Conservation (phyloP, 2,113 vertebrate genomes). For the Murina feae region DNA sequence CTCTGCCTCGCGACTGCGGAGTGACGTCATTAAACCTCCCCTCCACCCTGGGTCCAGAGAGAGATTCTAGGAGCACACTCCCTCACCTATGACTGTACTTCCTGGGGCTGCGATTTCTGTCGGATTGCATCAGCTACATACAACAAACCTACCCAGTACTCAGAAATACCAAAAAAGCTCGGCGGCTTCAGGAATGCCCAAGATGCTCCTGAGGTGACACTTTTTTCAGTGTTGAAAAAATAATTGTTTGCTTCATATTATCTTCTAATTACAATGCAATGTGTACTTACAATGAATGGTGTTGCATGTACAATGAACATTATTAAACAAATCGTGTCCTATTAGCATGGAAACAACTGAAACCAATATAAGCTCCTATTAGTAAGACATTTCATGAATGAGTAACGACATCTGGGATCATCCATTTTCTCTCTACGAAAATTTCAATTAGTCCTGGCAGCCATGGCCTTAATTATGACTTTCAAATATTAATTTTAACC, state of each 20-base stretch:
- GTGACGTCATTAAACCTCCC: background rate
- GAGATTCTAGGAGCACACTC: too few relatives aligned
- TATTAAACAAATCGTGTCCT: slow-evolving; percentile 44
- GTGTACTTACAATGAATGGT: background rate
- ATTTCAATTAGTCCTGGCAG: slow-evolving; percentile 52
- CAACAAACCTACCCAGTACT: background rate
- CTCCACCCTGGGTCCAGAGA: background rate
- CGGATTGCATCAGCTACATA: background rate
- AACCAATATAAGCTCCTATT: slow-evolving; percentile 25
- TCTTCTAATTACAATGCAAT: background rate
- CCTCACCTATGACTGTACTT: accelerated
- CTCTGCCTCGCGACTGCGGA: background rate
- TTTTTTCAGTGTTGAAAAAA: background rate
- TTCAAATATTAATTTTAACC: slow-evolving; percentile 63
- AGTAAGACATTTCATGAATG: slow-evolving; percentile 20
- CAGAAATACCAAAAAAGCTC: background rate
- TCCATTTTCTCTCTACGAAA: slow-evolving; percentile 46
- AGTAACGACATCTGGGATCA: slow-evolving; percentile 43
- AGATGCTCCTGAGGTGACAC: background rate
- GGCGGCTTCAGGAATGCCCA: background rate
- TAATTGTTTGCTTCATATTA: background rate
- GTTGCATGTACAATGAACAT: background rate
- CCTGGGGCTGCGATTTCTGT: background rate
- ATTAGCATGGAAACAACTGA: slow-evolving; percentile 24
- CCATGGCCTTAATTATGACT: slow-evolving; percentile 43